Evolutionary conservation across 2,797 vertebrate genomes (phyloP).

Genomic region (Acipenser ruthenus): DNA sequence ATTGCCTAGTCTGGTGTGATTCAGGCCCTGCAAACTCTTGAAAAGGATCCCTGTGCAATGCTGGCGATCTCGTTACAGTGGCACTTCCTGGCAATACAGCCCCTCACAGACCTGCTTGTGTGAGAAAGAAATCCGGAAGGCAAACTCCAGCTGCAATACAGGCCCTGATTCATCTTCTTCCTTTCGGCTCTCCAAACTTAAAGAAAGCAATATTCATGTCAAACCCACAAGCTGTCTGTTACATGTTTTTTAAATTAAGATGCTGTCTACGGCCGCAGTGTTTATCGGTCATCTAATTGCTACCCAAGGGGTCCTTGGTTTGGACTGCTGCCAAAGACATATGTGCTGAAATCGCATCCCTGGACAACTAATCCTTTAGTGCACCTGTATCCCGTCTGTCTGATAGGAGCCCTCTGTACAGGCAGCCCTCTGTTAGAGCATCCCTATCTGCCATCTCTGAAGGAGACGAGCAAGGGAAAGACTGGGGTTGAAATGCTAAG

Average conservation of each 20-base stretch:
- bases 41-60: constrained; percentile 65
- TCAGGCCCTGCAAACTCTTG: constrained; percentile 57
- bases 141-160: constrained; percentile 56
- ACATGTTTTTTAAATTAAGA: background rate
- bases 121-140: constrained; percentile 60
- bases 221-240: constrained; percentile 27
- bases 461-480: background rate
- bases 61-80: constrained; percentile 72
- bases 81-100: constrained; percentile 79
- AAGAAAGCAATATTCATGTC: constrained; percentile 53
- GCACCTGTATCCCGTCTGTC: background rate
- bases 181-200: constrained; percentile 43
- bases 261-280: background rate
- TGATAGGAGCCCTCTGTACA: background rate
- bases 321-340: background rate
- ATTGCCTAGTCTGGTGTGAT: constrained; percentile 57
- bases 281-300: constrained; percentile 2
- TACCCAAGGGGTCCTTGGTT: background rate
- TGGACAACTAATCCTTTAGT: background rate
- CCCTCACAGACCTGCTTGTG: constrained; percentile 70
- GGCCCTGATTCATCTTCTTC: constrained; percentile 64
- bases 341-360: constrained; percentile 2
- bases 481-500: background rate
- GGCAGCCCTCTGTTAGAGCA: background rate
- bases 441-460: background rate